Base-by-base conservation (phyloP, 1,140 invertebrate species). In the Amphibalanus amphitrite region DNA sequence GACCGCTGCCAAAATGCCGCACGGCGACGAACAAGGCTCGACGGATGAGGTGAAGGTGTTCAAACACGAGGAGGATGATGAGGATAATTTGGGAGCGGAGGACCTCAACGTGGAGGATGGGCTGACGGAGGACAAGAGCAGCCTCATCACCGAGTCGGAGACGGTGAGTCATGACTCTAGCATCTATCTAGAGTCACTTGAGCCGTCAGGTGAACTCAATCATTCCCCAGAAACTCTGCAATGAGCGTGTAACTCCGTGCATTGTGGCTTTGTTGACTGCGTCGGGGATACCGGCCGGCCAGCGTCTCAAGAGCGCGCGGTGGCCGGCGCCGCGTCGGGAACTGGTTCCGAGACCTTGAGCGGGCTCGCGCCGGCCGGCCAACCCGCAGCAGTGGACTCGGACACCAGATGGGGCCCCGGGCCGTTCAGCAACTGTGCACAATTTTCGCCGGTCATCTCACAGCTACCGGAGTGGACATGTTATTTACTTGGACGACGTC, bases 31-130 rank as follows among this genome's bases (percentile, higher is more conserved):
- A 28, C 64, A 72, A 23, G 67, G 72, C 28, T 28, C 72, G 28
- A 64, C 70, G 0, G 72, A 73, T 30, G 72, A 73, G 69, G 72
- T 73, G 10, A 73, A 73, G 33, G 72, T 73, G 20, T 73, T 73
- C 70, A 73, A 73, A 28, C 70, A 73, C 40, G 72, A 73, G 64
- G 72, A 73, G 71, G 38, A 69, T 26, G 72, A 73, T 28, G 67
- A 59, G 33, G 69, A 40, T n/a, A 28, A 67, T 17, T 26, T 67
- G 3, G 69, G 40, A 28, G 64, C 72, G 23, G 72, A 73, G 29
- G n/a, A 69, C 47, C 64, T 73, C 23, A 70, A 73, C 65, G 72
- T 72, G 15, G 72, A 73, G 72, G 65, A 67, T 26, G 26, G 65
- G 8, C 72, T 73, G 17, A 40, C 69, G 3, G 72, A 72, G 38